phyloP scores from a whole-genome alignment of 2,113 vertebrate species.

The Rhizomys pruinosus region DNA sequence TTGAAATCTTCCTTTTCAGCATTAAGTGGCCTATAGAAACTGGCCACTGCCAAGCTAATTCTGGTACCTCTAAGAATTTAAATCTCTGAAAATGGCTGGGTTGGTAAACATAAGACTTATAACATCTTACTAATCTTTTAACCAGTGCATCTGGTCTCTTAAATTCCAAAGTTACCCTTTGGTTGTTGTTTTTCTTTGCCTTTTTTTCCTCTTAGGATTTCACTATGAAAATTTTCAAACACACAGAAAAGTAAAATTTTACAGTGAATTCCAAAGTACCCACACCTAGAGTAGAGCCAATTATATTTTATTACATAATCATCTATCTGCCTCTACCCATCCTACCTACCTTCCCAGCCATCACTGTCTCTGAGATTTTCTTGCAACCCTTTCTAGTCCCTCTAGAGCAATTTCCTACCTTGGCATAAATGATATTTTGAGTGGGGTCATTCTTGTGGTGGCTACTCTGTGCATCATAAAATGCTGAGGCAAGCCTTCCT shows the following conservation, averaged over 20 bases:
- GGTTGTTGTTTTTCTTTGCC: neutral
- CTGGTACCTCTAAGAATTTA: neutral
- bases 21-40: neutral
- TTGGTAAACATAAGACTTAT: neutral
- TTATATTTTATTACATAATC: neutral
- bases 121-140: neutral
- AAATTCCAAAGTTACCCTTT: constrained; percentile 19
- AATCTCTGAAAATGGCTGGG: neutral
- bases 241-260: constrained; percentile 34
- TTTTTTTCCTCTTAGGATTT: neutral
- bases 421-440: neutral
- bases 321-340: neutral
- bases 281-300: neutral
- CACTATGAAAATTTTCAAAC: constrained; percentile 27
- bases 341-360: neutral
- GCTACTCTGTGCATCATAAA: neutral
- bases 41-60: neutral
- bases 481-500: neutral
- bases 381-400: neutral
- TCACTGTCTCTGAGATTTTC: neutral
- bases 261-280: neutral
- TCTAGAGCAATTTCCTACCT: constrained; percentile 27
- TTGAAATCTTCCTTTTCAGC: neutral
- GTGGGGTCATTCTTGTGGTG: neutral
- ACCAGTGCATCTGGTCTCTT: neutral